Base-by-base conservation (phyloP, 1,140 invertebrate genomes). In the Drosophila nannoptera region DNA sequence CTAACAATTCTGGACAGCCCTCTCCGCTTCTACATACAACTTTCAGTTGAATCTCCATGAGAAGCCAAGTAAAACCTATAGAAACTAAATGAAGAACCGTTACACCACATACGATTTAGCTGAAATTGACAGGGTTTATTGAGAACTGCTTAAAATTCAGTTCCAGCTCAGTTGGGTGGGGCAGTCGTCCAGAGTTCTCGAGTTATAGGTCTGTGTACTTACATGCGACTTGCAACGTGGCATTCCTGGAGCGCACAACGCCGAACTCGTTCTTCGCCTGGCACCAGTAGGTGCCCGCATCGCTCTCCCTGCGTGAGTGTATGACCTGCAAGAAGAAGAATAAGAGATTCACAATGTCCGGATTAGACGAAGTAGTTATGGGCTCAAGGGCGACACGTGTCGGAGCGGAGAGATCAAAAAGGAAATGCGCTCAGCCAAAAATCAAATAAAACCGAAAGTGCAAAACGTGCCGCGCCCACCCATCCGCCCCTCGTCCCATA, bases 201-300 rank as follows among this genome's bases (percentile, higher is more conserved):
- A 32, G 7, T 40, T 67, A 36, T 29, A 16, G 5, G 1, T 22
- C 1, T 1, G 22, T 1, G 9, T 77, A 88, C 88, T 93, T 91
- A 97, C 96, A 94, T 90, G 96, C 96, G 56, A 97, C 94, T 89
- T 95, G 93, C 31, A 97, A 90, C 1, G 95, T 95, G 38, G 96
- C 96, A 90, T 97, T 97, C 65, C 94, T 90, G 87, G 95, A 96
- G 73, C 94, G 92, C 6, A 93, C 94, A 54, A 92, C 94, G 22
- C 95, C 95, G 70, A 95, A 93, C 42, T 92, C 91, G 89, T 97
- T 97, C 16, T 93, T 93, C 1, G 96, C 96, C 86, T 96, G 94
- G 89, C 96, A 97, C 94, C 95, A 97, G 89, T 97, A 97, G 2
- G 94, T 92, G 38, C 95, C 95, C 48, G 93, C 94, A 90, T 96